phyloP scores from a whole-genome alignment of 1,140 invertebrate species.

The Glossosoma conforme region DNA sequence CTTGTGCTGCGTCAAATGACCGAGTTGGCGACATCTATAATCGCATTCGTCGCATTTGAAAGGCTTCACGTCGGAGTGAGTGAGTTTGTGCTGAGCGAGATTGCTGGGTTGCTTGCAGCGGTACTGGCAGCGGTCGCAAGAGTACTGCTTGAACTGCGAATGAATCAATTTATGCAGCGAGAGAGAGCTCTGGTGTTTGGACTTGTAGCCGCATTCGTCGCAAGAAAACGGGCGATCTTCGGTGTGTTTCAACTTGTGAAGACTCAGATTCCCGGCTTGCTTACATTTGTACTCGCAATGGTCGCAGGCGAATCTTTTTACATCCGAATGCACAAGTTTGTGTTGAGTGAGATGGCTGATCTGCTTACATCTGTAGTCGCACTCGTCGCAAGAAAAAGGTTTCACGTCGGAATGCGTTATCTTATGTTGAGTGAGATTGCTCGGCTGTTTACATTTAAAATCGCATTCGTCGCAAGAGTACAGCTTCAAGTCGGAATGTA shows the following conservation, averaged over 20 bases:
- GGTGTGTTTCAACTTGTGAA: constrained; percentile 10
- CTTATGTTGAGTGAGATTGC: constrained; percentile 4
- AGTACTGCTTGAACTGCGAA: constrained; percentile 4
- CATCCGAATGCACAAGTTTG: neutral
- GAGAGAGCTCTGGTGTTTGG: constrained; percentile 7
- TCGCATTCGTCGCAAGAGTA: constrained; percentile 37
- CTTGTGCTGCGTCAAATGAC: neutral
- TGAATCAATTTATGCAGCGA: constrained; percentile 11
- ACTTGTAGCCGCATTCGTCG: constrained; percentile 13
- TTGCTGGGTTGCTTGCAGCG: neutral
- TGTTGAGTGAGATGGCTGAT: neutral
- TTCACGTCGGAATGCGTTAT: constrained; percentile 11
- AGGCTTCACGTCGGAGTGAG: neutral
- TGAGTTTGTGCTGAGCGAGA: neutral
- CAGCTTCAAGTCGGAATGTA: constrained; percentile 47
- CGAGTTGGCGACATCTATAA: neutral
- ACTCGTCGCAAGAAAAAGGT: constrained; percentile 9
- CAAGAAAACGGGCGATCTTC: constrained; percentile 12
- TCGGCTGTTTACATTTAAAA: neutral
- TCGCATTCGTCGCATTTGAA: neutral
- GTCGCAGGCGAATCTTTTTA: constrained; percentile 3
- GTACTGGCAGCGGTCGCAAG: constrained; percentile 10
- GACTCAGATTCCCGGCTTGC: constrained; percentile 10
- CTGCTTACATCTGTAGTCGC: neutral
- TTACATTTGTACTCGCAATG: constrained; percentile 12